Percentiles rank a stretch among this genome's conserved stretches.
Evolutionary conservation across 2,113 vertebrate genomes (phyloP).

Genomic region (Clarias macrocephalus): DNA sequence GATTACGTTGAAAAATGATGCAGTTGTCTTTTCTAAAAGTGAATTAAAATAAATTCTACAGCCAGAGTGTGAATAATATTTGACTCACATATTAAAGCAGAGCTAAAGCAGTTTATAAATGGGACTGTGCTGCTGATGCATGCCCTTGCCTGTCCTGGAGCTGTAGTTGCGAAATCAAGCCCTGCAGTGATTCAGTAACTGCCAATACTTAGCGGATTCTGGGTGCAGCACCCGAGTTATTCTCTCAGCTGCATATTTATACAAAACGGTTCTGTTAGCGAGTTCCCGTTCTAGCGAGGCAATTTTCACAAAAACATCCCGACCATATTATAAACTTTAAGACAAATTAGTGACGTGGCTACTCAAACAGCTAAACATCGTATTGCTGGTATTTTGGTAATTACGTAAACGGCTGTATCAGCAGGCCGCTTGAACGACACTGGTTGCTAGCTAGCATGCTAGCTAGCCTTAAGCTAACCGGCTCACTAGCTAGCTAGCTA

Average conservation of each 20-base stretch:
- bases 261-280: not conserved
- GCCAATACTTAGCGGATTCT: not conserved
- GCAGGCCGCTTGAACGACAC: not conserved
- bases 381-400: not conserved
- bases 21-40: too few species aligned
- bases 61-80: too few species aligned
- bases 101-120: not conserved
- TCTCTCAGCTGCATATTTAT: not conserved
- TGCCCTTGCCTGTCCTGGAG: not conserved
- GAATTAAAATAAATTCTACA: too few species aligned
- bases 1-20: too few species aligned
- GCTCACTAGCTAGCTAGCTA: not conserved
- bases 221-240: not conserved
- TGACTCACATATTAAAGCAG: not conserved
- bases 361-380: not conserved
- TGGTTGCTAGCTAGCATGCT: not conserved
- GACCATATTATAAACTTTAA: not conserved
- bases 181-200: constrained; percentile 5
- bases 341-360: not conserved
- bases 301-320: not conserved
- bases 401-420: not conserved
- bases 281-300: not conserved
- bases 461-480: not conserved
- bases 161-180: not conserved
- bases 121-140: not conserved